Evolutionary conservation across 2,888 invertebrate genomes (phyloP), one percentile per base, ranked within the genome.

Genomic region (Nemurella pictetii): DNA sequence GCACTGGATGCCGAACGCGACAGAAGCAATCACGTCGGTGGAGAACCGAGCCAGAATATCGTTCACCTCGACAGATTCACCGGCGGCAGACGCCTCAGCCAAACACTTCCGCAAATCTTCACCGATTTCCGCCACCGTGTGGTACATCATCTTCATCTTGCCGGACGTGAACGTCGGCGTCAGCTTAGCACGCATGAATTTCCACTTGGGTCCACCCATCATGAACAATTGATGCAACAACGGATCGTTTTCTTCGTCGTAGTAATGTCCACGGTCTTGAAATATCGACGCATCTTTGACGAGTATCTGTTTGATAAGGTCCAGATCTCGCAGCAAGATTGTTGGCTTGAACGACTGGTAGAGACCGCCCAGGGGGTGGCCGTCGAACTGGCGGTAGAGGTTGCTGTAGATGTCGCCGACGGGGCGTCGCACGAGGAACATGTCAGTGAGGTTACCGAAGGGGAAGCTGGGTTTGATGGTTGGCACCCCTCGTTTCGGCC

Each of bases 361-460:
- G 0, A 88, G 89, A 0, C 90, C 90, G 30, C 89, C 89, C 81
- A 87, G 89, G 9, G 88, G 87, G 55, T 89, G 89, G 4, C 88
- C 86, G 29, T 87, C 87, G 84, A 89, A 89, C 89, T 89, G 89
- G 27, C 90, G 89, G 88, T 94, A 94, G 78, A 92, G 91, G 87
- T 94, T 92, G 85, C 91, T 91, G 84, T 94, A 92, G 26, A 92
- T 93, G 87, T 94, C 91, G 35, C 94, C 94, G 88, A 95, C 92
- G 86, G 93, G 93, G 74, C 91, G 90, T 87, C 92, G 91, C 55
- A 92, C 90, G 83, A 91, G 91, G 1, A 93, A 90, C 7, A 94
- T 92, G 28, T 91, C 90, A 72, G 90, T 90, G 87, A 94, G 90
- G 86, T 93, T 93, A 0, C 95, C 95, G 87, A 93, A 94, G 0